Evolutionary conservation across 2,888 invertebrate species (phyloP), one percentile per base, ranked within the genome.

Genomic region (Spodoptera exigua): DNA sequence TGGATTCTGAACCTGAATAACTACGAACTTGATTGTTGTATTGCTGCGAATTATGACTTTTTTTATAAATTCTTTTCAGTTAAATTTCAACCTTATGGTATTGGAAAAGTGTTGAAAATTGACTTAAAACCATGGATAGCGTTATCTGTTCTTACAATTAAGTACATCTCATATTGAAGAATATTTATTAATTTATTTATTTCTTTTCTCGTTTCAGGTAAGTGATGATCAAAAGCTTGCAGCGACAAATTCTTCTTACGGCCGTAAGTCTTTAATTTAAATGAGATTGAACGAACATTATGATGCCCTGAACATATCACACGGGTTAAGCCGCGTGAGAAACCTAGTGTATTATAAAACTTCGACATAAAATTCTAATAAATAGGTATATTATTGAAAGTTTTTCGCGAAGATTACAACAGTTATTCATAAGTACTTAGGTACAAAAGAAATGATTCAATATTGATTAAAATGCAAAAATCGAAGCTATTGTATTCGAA

Each of bases 121-220:
- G 36, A 56, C 16, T 37, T 16, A 35, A 41, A 32, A 12, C 47
- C 44, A 43, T 61, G n/a, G n/a, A n/a, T 66, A 17, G 39, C 67
- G 71, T 49, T 71, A 46, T 62, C 59, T 74, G 48, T 55, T 61
- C 44, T 52, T 45, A 36, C 51, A 16, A 44, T 40, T 60, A 69
- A 44, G 17, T 40, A 64, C 61, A 61, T 62, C 65, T 70, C 9
- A 27, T 62, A 55, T 58, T 73, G 48, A 61, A 58, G 60, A 60
- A 37, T 21, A 39, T 60, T 60, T 59, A 49, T 70, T 57, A 70
- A 69, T 61, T n/a, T n/a, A n/a, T n/a, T n/a, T n/a, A 70, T 57
- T 48, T 63, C 48, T 71, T 71, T 69, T 65, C 54, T 76, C 79
- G 70, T 77, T 73, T 43, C 83, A 84, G 83, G 84, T 84, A 84